phyloP scores from a whole-genome alignment of 1,140 invertebrate species.

The Cherax destructor region DNA sequence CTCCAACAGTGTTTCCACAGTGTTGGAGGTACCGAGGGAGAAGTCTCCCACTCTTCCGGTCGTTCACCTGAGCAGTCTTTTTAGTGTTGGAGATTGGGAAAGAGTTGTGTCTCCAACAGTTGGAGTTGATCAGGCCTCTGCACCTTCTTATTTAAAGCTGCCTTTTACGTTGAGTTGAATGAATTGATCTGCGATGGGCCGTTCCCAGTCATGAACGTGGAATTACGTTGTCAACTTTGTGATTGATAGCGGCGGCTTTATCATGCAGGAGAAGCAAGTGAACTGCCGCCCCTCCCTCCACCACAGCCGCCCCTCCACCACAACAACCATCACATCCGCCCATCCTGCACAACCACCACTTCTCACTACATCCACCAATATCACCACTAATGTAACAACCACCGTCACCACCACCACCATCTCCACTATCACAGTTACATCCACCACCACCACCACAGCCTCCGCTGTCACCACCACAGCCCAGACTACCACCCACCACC shows the following conservation, averaged over 20 bases:
- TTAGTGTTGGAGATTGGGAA: no score
- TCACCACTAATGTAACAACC: not conserved
- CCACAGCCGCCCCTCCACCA: not conserved
- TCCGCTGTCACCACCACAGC: no score
- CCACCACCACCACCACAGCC: not conserved
- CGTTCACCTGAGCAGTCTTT: no score
- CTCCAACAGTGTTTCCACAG: no score
- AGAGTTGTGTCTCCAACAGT: no score
- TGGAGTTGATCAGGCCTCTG: not conserved
- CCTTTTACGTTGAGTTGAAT: not conserved
- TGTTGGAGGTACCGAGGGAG: no score
- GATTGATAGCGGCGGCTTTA: slow-evolving; percentile 21
- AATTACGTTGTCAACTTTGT: slow-evolving; percentile 27
- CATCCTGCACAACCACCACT: no score
- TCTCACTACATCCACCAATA: no score
- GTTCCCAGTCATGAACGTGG: slow-evolving; percentile 33
- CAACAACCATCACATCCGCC: not conserved
- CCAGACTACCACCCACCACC: not conserved
- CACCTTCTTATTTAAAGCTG: not conserved
- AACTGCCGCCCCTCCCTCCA: not conserved
- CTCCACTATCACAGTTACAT: not conserved
- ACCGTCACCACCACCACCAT: not conserved
- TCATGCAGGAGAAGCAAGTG: not conserved
- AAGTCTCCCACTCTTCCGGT: no score
- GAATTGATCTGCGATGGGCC: slow-evolving; percentile 29